Evolutionary conservation across 2,113 vertebrate species (phyloP).

Genomic region (Brienomyrus brachyistius): DNA sequence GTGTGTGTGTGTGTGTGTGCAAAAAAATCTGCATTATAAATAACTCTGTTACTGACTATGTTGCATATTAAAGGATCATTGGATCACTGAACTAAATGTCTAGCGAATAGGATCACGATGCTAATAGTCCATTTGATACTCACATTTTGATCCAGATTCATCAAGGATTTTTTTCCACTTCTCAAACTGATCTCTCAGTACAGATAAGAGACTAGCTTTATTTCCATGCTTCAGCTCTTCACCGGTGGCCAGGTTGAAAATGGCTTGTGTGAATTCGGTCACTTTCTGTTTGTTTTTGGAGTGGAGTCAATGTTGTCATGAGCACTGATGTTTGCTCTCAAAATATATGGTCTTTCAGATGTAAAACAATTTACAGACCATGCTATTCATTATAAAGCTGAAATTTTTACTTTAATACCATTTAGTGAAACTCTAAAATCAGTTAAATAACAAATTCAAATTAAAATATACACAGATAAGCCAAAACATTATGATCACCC

Average conservation of each 20-base stretch:
- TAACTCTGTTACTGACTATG: not conserved
- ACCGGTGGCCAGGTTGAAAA: conserved; percentile 44
- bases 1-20: too few species aligned
- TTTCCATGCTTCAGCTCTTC: conserved; percentile 58
- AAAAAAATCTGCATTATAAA: not conserved
- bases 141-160: conserved; percentile 35
- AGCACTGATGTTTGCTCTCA: not conserved
- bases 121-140: conserved; percentile 34
- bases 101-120: not conserved
- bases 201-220: conserved; percentile 53
- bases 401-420: not conserved
- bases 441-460: not conserved
- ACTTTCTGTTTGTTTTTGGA: conserved; percentile 59
- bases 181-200: conserved; percentile 59
- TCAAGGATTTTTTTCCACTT: conserved; percentile 46
- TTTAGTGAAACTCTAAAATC: not conserved
- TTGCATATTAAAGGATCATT: not conserved
- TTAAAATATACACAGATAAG: not conserved
- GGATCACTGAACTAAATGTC: not conserved
- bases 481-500: not conserved
- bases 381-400: not conserved
- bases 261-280: conserved; percentile 60
- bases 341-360: not conserved
- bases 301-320: not conserved
- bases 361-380: not conserved